A percentile compares a stretch with the other conserved stretches of the same genome.
phyloP scores from a whole-genome alignment of 1,140 invertebrate species.

The Meloidogyne exigua region DNA sequence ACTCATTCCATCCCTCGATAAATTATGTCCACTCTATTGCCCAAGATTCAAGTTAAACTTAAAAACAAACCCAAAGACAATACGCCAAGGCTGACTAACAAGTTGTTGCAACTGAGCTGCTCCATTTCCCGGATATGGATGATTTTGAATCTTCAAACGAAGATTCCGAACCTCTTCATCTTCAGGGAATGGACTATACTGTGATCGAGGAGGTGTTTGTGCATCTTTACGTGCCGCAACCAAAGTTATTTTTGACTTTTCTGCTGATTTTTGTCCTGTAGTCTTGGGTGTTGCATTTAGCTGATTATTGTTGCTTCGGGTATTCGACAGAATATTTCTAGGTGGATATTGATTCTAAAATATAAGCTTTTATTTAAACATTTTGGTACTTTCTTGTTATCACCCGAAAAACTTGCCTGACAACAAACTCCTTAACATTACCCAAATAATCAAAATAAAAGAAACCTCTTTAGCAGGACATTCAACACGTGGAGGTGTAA shows the following conservation, averaged over 20 bases:
- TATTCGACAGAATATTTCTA: background rate
- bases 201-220: background rate
- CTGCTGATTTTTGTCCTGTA: background rate
- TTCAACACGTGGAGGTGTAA: background rate
- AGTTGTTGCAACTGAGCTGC: background rate
- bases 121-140: background rate
- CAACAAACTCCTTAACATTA: no score
- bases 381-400: no score
- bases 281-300: background rate
- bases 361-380: background rate
- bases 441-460: background rate
- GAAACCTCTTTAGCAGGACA: background rate
- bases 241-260: background rate
- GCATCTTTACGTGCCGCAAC: background rate
- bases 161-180: background rate
- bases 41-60: no score
- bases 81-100: background rate
- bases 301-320: background rate
- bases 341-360: background rate
- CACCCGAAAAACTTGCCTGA: no score
- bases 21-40: no score
- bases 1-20: no score
- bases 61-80: background rate
- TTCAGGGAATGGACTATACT: background rate
- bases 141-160: background rate